phyloP scores from a whole-genome alignment of 30 jellyfish, hydroid and myxozoan genomes.

The Aurelia coerulea region DNA sequence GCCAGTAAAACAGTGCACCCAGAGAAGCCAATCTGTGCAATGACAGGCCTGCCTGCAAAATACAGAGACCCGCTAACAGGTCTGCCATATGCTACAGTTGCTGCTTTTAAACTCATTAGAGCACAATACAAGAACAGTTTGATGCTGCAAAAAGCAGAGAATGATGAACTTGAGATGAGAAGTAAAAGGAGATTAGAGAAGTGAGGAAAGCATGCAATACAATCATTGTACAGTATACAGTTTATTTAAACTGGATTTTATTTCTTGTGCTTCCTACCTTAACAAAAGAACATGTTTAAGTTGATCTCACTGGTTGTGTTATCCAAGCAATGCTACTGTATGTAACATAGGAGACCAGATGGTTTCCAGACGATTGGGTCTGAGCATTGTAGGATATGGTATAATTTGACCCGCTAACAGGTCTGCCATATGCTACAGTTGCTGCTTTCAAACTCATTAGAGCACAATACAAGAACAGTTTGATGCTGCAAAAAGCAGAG shows the following conservation, averaged over 20 bases:
- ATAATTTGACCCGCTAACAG: slow-evolving; percentile 74
- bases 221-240: too few relatives aligned
- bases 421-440: slow-evolving; percentile 85
- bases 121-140: slow-evolving; percentile 46
- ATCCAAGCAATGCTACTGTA: too few relatives aligned
- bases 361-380: too few relatives aligned
- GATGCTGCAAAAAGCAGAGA: neutral
- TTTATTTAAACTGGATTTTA: too few relatives aligned
- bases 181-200: slow-evolving; percentile 25
- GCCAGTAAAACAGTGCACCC: slow-evolving; percentile 35
- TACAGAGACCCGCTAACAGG: slow-evolving; percentile 89
- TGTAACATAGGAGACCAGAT: too few relatives aligned
- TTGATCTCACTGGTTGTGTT: too few relatives aligned
- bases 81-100: slow-evolving; percentile 85
- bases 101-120: slow-evolving; percentile 83
- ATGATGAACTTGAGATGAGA: slow-evolving; percentile 13
- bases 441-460: slow-evolving; percentile 87
- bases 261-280: too few relatives aligned
- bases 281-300: too few relatives aligned
- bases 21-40: slow-evolving; percentile 75
- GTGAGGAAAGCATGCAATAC: neutral
- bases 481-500: slow-evolving; percentile 1
- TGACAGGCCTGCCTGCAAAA: slow-evolving; percentile 89
- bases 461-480: slow-evolving; percentile 40
- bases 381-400: too few relatives aligned